Evolutionary conservation across 2,888 invertebrate species (phyloP).

Genomic region (Deilephila porcellus): DNA sequence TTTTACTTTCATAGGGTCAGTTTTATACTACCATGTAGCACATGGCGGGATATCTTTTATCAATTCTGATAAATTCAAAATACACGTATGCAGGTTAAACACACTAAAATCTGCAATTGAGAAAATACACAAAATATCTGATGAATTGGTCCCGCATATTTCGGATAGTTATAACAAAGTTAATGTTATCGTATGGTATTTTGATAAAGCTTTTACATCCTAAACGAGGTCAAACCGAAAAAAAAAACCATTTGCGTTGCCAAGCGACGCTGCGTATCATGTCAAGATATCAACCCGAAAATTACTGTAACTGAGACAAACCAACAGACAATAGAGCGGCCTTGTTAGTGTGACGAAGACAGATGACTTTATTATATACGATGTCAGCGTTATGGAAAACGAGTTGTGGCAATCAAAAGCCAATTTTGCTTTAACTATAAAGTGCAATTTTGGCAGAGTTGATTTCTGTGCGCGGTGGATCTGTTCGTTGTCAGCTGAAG

Average conservation of each 20-base stretch:
- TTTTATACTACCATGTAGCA: too few relatives aligned
- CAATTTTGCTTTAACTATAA: constrained; percentile 19
- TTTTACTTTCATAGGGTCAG: too few relatives aligned
- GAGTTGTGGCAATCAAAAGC: constrained; percentile 25
- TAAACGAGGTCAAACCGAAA: background rate
- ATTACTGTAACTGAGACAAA: constrained; percentile 38
- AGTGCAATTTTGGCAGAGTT: constrained; percentile 5
- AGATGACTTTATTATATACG: constrained; percentile 45
- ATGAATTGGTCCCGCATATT: too few relatives aligned
- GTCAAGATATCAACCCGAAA: constrained; percentile 34
- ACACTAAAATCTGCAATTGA: too few relatives aligned
- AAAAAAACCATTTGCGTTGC: background rate
- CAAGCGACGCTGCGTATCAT: constrained; percentile 7
- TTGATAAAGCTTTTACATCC: background rate
- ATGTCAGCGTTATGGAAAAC: constrained; percentile 30
- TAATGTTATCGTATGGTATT: too few relatives aligned
- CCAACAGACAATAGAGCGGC: constrained; percentile 48
- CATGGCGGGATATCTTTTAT: too few relatives aligned
- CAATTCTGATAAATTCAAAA: too few relatives aligned
- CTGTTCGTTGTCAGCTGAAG: too few relatives aligned
- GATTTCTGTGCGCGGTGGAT: background rate
- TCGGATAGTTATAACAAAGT: too few relatives aligned
- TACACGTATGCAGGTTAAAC: too few relatives aligned
- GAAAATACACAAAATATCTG: too few relatives aligned
- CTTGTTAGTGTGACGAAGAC: constrained; percentile 49